Percentiles rank a stretch among this genome's conserved stretches.
phyloP scores from a whole-genome alignment of 2,113 vertebrate species.

The Menidia beryllina region DNA sequence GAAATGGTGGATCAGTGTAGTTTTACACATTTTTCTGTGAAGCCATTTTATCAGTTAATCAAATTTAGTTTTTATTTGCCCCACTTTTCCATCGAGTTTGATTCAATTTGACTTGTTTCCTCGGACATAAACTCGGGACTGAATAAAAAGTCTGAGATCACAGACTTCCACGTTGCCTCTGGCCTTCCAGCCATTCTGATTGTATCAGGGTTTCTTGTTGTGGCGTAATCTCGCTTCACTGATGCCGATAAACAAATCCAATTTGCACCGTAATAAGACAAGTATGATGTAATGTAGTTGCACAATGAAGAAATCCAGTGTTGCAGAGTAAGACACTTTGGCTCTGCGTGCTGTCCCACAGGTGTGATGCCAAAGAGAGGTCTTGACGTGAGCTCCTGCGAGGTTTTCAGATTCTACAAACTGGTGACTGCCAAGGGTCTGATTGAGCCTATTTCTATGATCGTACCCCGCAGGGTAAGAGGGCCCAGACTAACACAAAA shows the following conservation, averaged over 20 bases:
- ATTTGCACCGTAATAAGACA: too few species aligned
- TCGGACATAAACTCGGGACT: neutral
- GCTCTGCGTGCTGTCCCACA: constrained; percentile 51
- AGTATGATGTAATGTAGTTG: too few species aligned
- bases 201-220: neutral
- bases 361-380: constrained; percentile 95
- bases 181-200: too few species aligned
- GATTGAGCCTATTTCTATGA: constrained; percentile 94
- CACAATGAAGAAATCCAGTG: too few species aligned
- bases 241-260: neutral
- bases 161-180: neutral
- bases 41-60: too few species aligned
- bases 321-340: neutral
- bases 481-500: neutral
- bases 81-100: neutral
- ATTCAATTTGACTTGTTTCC: neutral
- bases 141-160: neutral
- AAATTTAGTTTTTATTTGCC: neutral
- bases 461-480: constrained; percentile 92
- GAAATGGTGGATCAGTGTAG: too few species aligned
- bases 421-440: constrained; percentile 89
- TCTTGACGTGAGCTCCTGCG: constrained; percentile 90
- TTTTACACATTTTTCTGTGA: too few species aligned
- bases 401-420: constrained; percentile 97
- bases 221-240: neutral